Conservation (phyloP, 2,888 invertebrate species). For the Agriopis leucophaearia region DNA sequence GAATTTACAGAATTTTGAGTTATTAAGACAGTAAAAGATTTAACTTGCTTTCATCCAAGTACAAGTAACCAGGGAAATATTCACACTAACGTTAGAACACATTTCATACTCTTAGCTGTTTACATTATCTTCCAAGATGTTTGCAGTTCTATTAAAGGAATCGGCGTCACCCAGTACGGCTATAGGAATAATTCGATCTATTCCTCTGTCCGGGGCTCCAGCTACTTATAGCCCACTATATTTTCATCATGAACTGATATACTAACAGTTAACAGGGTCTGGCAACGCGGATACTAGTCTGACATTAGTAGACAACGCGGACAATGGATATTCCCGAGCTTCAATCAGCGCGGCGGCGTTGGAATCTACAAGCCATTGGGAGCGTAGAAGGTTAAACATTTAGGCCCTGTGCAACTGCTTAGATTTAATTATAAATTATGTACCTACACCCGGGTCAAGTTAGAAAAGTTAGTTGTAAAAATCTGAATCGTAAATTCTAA, state of each 20-base stretch:
- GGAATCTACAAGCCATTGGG: conserved; percentile 45
- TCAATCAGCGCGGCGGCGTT: conserved; percentile 40
- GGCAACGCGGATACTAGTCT: conserved; percentile 67
- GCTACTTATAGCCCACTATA: conserved; percentile 21
- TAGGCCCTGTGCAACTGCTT: conserved; percentile 10
- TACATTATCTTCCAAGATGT: not conserved
- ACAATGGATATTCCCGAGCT: conserved; percentile 58
- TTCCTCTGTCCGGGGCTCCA: conserved; percentile 29
- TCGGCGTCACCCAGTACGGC: conserved; percentile 9
- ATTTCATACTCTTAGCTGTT: not conserved
- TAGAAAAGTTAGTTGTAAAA: too few relatives aligned
- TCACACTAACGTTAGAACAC: too few relatives aligned
- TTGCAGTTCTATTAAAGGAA: not conserved
- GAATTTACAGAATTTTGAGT: not conserved
- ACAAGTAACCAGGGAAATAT: too few relatives aligned
- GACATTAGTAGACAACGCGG: conserved; percentile 70
- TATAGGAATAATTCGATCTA: conserved; percentile 15
- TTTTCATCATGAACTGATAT: conserved; percentile 30
- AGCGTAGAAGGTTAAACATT: conserved; percentile 47
- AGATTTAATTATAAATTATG: conserved; percentile 9
- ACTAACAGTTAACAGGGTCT: conserved; percentile 14
- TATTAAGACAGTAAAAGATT: too few relatives aligned
- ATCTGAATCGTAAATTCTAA: too few relatives aligned
- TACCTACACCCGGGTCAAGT: not conserved
- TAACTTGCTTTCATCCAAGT: too few relatives aligned